Conservation (phyloP, 2,113 vertebrate genomes). For the Pitta sordida region DNA sequence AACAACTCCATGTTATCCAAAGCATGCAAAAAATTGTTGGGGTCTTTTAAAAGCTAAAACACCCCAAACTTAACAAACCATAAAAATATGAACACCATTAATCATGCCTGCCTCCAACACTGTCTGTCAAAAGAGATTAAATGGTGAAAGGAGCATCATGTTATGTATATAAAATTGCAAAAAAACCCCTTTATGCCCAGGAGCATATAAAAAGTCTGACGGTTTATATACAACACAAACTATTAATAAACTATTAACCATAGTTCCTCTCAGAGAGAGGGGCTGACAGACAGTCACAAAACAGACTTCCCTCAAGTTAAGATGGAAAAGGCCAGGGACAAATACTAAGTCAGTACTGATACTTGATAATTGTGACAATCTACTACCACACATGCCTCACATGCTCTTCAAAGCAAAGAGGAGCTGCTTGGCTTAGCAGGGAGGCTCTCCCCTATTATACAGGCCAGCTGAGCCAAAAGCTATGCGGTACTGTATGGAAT, state of each 20-base stretch:
- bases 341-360: conserved; percentile 70
- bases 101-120: not conserved
- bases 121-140: conserved; percentile 8
- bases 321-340: conserved; percentile 69
- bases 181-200: not conserved
- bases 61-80: not conserved
- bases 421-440: conserved; percentile 65
- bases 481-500: conserved; percentile 52
- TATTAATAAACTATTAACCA: conserved; percentile 72
- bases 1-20: not conserved
- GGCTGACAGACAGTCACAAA: conserved; percentile 61
- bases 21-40: not conserved
- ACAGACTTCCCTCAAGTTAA: conserved; percentile 59
- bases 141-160: not conserved
- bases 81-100: not conserved
- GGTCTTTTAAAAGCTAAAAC: not conserved
- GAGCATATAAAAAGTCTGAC: conserved; percentile 7
- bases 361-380: conserved; percentile 74
- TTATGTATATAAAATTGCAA: not conserved
- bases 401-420: conserved; percentile 57
- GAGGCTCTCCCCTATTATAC: conserved; percentile 58
- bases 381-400: conserved; percentile 58
- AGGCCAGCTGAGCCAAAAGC: conserved; percentile 57
- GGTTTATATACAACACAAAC: conserved; percentile 42
- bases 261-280: not conserved